Base-by-base conservation (phyloP, 92 coral and sea anemone species). In the Metridium senile region DNA sequence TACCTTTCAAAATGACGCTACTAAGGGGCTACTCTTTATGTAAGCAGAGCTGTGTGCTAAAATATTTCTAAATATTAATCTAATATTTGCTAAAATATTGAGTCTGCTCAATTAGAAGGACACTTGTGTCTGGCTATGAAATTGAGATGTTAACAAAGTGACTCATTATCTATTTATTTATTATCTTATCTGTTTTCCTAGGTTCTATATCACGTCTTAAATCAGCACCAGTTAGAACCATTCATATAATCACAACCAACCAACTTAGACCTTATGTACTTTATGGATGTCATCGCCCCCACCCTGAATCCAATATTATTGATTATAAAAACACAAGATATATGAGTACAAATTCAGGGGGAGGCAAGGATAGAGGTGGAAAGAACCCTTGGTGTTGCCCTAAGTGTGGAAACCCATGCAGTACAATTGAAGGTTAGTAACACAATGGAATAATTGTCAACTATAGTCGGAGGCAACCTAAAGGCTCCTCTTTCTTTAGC, bases 401-500 rank as follows among this genome's bases (percentile, higher is more conserved):
- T 18, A 94, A 94, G 74, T 94, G 98, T 84, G 98, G 98, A 1
- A 94, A 93, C 81, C 97, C 98, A 27, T 94, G 98, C 74, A 92
- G 93, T 79, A 83, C 91, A 31, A 90, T 94, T 18, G 97, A 94
- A 76, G 94, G 97, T 91, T 78, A 73, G 88, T 21, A 8, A 19
- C 13, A 34, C 62, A 18, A 9, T 13, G 8, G 4, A 27, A 61
- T 61, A 25, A 69, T 39, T 6, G 13, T 39, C 49, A 39, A 6
- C n/a, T n/a, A n/a, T n/a, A n/a, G n/a, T n/a, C n/a, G n/a, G n/a
- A n/a, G n/a, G n/a, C n/a, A n/a, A n/a, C n/a, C n/a, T n/a, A n/a
- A n/a, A n/a, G n/a, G n/a, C n/a, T n/a, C n/a, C n/a, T n/a, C n/a
- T n/a, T n/a, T n/a, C n/a, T n/a, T n/a, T n/a, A n/a, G n/a, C n/a